Conservation (phyloP, 1,140 invertebrate genomes). For the Saxidomus purpurata region DNA sequence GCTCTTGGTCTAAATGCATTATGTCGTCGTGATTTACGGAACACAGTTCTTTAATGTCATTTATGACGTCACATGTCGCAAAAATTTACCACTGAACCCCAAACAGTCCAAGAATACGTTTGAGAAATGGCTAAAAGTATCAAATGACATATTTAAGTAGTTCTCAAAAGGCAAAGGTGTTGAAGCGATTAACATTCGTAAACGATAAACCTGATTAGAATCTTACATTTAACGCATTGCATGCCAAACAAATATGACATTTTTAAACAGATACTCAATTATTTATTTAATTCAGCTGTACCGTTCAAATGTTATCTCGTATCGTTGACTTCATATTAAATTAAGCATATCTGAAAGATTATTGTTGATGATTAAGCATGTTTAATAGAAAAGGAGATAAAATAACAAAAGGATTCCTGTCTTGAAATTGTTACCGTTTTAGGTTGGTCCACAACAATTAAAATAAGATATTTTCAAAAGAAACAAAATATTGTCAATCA, state of each 20-base stretch:
- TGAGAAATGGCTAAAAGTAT: too few relatives aligned
- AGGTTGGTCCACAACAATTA: not conserved
- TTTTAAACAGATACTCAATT: constrained; percentile 20
- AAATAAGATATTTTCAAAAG: too few relatives aligned
- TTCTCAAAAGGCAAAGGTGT: constrained; percentile 5
- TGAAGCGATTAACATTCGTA: not conserved
- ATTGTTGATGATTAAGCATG: constrained; percentile 19
- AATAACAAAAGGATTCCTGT: constrained; percentile 21
- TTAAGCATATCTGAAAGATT: constrained; percentile 2
- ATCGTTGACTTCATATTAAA: constrained; percentile 37
- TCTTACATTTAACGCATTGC: not conserved
- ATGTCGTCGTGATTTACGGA: too few relatives aligned
- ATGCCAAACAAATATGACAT: constrained; percentile 5
- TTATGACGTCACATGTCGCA: too few relatives aligned
- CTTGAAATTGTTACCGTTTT: not conserved
- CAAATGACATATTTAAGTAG: too few relatives aligned
- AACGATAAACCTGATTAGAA: not conserved
- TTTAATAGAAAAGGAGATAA: not conserved
- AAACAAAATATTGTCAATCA: too few relatives aligned
- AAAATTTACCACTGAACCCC: too few relatives aligned
- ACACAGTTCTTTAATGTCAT: too few relatives aligned
- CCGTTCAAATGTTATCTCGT: constrained; percentile 8
- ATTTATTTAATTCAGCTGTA: not conserved
- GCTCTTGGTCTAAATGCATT: too few relatives aligned
- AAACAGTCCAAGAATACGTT: too few relatives aligned